Conservation (phyloP, 1,140 invertebrate species). For the Macrobrachium rosenbergii region DNA sequence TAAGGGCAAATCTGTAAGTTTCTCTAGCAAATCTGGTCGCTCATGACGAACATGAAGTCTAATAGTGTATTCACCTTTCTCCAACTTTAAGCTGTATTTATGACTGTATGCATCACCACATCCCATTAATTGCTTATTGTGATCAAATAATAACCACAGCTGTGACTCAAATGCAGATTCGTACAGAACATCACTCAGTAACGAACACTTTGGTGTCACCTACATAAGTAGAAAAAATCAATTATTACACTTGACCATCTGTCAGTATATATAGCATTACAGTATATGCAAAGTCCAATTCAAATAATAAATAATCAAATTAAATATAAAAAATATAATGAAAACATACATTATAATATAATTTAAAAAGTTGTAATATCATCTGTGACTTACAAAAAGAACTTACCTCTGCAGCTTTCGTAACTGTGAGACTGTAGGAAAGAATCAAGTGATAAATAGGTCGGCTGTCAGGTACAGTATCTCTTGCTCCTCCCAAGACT, state of each 20-base stretch:
- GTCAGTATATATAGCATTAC: no score
- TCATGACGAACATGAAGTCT: constrained; percentile 91
- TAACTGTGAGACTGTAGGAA: constrained; percentile 87
- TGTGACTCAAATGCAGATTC: constrained; percentile 96
- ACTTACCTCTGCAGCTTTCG: constrained; percentile 79
- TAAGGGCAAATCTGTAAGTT: constrained; percentile 81
- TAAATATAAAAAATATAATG: no score
- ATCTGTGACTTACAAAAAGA: not conserved
- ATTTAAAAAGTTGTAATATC: no score
- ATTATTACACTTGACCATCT: no score
- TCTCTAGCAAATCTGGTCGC: constrained; percentile 87
- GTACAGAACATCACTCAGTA: constrained; percentile 90
- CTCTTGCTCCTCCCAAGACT: constrained; percentile 77
- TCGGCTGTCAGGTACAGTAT: constrained; percentile 85
- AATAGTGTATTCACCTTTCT: constrained; percentile 95
- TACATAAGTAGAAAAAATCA: not conserved
- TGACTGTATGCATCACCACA: constrained; percentile 90
- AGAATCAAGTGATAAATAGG: constrained; percentile 92
- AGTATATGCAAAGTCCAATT: no score
- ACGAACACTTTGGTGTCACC: constrained; percentile 61
- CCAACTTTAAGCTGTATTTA: constrained; percentile 86
- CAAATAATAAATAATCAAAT: no score
- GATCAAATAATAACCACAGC: constrained; percentile 95
- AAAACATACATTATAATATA: no score
- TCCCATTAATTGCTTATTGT: constrained; percentile 88